phyloP scores from a whole-genome alignment of 2,797 vertebrate genomes.

The Gymnoscopelus microlampas region DNA sequence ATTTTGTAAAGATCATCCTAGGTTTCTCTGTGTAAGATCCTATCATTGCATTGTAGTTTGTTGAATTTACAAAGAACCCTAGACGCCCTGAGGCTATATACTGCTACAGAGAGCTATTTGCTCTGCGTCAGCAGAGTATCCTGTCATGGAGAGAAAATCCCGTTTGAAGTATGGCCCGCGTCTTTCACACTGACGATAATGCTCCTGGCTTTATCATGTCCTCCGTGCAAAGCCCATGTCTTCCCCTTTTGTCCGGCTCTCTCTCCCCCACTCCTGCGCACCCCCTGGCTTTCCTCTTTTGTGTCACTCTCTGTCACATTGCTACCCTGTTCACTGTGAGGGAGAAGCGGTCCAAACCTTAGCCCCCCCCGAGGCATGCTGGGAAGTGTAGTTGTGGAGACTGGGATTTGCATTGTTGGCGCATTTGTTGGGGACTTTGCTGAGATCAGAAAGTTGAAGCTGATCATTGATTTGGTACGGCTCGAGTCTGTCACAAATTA shows the following conservation, averaged over 20 bases:
- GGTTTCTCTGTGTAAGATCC: constrained; percentile 61
- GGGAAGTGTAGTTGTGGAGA: constrained; percentile 82
- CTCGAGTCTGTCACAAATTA: constrained; percentile 19
- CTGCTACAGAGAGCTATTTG: constrained; percentile 80
- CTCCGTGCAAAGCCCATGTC: constrained; percentile 87
- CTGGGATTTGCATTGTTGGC: constrained; percentile 36
- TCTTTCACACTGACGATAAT: constrained; percentile 87
- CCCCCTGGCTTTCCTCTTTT: constrained; percentile 84
- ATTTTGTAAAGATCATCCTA: constrained; percentile 35
- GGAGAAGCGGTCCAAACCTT: constrained; percentile 77
- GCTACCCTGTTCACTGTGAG: constrained; percentile 78
- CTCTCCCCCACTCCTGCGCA: constrained; percentile 78
- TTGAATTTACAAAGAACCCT: constrained; percentile 75
- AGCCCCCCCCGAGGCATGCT: constrained; percentile 77
- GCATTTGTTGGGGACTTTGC: constrained; percentile 36
- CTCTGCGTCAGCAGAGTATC: constrained; percentile 81
- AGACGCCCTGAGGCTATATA: constrained; percentile 74
- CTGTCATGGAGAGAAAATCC: constrained; percentile 88
- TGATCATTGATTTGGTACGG: constrained; percentile 22
- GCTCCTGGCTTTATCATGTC: constrained; percentile 86
- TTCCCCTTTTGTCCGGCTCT: constrained; percentile 83
- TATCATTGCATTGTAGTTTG: constrained; percentile 75
- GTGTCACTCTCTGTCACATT: constrained; percentile 82
- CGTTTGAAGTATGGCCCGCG: constrained; percentile 87
- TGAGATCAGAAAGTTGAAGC: constrained; percentile 44